Evolutionary conservation across 2,797 vertebrate genomes (phyloP).

Genomic region (Antrozous pallidus): DNA sequence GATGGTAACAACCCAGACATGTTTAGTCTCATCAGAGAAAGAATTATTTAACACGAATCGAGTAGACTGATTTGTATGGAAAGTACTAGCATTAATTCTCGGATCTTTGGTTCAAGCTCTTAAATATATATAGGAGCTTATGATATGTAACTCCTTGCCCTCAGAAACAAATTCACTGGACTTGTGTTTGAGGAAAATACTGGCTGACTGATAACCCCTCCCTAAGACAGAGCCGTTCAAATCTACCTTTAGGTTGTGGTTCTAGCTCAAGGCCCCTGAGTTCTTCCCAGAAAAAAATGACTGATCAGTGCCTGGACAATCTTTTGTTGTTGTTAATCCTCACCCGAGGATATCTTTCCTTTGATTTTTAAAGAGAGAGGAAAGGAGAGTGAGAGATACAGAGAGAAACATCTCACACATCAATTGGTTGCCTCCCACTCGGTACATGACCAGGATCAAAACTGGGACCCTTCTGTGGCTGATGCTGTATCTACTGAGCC

Average conservation of each 20-base stretch:
- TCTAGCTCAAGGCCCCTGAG: not conserved
- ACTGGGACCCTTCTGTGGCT: too few species aligned
- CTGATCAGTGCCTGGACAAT: not conserved
- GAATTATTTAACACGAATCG: not conserved
- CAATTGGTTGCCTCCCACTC: too few species aligned
- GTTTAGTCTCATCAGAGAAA: not conserved
- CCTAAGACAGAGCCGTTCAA: not conserved
- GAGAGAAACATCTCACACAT: too few species aligned
- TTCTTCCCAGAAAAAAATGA: not conserved
- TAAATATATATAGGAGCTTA: not conserved
- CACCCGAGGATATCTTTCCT: too few species aligned
- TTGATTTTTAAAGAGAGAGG: too few species aligned
- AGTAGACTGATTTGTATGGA: slow-evolving; percentile 1
- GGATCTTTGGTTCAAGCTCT: not conserved
- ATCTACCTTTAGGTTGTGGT: not conserved
- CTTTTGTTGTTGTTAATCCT: too few species aligned
- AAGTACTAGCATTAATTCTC: not conserved
- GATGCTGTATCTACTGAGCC: too few species aligned
- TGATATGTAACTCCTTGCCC: not conserved
- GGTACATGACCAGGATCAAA: too few species aligned
- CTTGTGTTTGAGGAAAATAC: not conserved
- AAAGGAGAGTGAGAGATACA: too few species aligned
- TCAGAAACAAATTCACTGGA: slow-evolving; percentile 2
- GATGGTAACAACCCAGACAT: not conserved
- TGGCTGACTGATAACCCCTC: not conserved